These are phyloP conservation scores for Stichopus horrens DNA, from an alignment of 53 echinoderm and acorn worm species.

Conservation along the genomic window DNA sequence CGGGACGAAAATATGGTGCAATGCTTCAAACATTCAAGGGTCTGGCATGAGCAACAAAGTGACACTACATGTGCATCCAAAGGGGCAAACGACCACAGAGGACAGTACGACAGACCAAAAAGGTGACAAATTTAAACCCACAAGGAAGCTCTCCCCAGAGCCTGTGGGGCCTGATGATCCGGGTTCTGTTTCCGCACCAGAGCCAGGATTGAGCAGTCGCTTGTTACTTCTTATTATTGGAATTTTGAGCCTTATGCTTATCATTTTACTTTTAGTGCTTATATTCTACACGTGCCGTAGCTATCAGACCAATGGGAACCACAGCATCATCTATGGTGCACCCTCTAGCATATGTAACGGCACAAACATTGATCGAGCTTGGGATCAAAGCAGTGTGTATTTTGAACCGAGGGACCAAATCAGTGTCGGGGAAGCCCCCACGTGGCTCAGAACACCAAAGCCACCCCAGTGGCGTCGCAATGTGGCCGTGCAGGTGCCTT, in stretches of 20 bases:
- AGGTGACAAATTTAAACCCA: neutral
- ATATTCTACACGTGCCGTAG: constrained; percentile 78
- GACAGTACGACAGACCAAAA: constrained; percentile 6
- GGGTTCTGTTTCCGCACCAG: neutral
- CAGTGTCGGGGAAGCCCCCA: constrained; percentile 69
- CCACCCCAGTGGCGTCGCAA: constrained; percentile 80
- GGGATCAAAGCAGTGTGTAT: constrained; percentile 93
- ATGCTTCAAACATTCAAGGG: constrained; percentile 75
- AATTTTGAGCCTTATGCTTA: constrained; percentile 74
- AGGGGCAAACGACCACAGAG: constrained; percentile 31
- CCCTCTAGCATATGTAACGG: constrained; percentile 69
- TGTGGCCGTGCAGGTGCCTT: constrained; percentile 85
- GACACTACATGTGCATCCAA: constrained; percentile 52
- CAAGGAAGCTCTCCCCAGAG: constrained; percentile 6
- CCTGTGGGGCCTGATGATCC: constrained; percentile 54
- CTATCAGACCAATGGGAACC: constrained; percentile 70
- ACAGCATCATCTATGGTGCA: constrained; percentile 79
- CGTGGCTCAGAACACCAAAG: constrained; percentile 75
- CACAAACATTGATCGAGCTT: constrained; percentile 62
- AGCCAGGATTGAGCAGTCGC: constrained; percentile 48
- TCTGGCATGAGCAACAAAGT: constrained; percentile 28
- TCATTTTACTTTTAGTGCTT: constrained; percentile 72
- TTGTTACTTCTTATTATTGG: constrained; percentile 80
- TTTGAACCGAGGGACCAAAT: constrained; percentile 92
- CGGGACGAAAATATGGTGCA: constrained; percentile 69